Base-by-base conservation (phyloP, 2,113 vertebrate species). In the Colius striatus region DNA sequence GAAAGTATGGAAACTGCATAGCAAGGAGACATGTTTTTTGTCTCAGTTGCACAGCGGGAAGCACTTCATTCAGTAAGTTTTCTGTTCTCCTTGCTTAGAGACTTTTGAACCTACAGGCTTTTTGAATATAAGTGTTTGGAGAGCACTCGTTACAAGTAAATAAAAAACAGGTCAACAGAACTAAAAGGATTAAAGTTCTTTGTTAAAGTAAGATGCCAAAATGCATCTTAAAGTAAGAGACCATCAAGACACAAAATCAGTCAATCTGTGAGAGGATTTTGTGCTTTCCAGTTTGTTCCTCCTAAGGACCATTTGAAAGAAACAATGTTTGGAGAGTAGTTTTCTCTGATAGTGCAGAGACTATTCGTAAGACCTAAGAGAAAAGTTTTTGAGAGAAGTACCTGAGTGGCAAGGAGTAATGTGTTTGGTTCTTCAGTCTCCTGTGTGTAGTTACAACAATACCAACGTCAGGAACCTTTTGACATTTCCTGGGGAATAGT, bases 401-500 rank as follows among this genome's bases (percentile, higher is more conserved):
- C 32, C 58, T 63, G 72, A 53, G 71, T 55, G 55, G 60, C 47
- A 80, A 67, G 30, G 17, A 78, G 38, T 66, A 54, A 86, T 62
- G 16, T 23, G 22, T 61, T 81, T 72, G 26, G 25, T 78, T 50
- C 88, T 93, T 76, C n/a, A 77, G 55, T 51, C 26, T 89, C 62
- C 51, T 89, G 12, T 1, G 2, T 26, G 60, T 76, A 92, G 27
- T 63, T 71, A 32, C 30, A 70, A 60, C 83, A 84, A 20, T 73
- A 82, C 11, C 41, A 34, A 0, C 47, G n/a, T 66, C 16, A 29
- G 15, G 26, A 93, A 72, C 13, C 27, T 85, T 82, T 27, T 87
- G 74, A 87, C 70, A 83, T 92, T 93, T 94, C 34, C 25, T 16
- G 54, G 87, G 67, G 53, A 94, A 73, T 10, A 77, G 54, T 89